These are phyloP conservation scores for Rhorus exstirpatorius DNA, from an alignment of 2,888 invertebrate species.

Conservation along the genomic window DNA sequence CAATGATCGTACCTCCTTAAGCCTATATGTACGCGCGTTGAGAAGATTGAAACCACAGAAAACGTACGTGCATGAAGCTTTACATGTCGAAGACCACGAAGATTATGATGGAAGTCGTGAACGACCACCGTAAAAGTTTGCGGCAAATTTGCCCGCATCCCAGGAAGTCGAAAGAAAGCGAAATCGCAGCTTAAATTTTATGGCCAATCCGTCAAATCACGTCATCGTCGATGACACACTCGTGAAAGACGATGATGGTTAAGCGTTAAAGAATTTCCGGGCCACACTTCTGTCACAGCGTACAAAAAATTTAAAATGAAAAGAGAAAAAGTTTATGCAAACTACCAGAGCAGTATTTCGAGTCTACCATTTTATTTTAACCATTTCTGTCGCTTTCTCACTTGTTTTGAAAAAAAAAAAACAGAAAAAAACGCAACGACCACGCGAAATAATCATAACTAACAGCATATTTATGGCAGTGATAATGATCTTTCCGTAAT, in stretches of 20 bases:
- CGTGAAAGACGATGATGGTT: constrained; percentile 1
- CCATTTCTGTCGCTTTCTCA: constrained; percentile 24
- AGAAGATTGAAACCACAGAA: constrained; percentile 27
- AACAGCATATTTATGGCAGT: constrained; percentile 5
- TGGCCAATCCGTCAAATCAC: too few relatives aligned
- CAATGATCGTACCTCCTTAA: too few relatives aligned
- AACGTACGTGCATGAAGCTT: not conserved
- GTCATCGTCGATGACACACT: constrained; percentile 2
- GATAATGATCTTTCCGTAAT: constrained; percentile 58
- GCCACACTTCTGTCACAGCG: constrained; percentile 24
- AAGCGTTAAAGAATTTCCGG: constrained; percentile 31
- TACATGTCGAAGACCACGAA: not conserved
- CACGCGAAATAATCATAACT: constrained; percentile 29
- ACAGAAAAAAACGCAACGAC: constrained; percentile 40
- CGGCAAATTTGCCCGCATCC: constrained; percentile 20
- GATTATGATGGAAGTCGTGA: not conserved
- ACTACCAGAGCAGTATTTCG: constrained; percentile 25
- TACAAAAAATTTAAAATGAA: too few relatives aligned
- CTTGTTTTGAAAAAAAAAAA: constrained; percentile 14
- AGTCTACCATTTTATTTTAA: constrained; percentile 21
- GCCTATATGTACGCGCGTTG: constrained; percentile 3
- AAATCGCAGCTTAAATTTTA: not conserved
- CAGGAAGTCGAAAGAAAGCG: not conserved
- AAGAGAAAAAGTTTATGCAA: constrained; percentile 16
- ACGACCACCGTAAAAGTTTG: constrained; percentile 12